Evolutionary conservation across 2,113 vertebrate genomes (phyloP), one percentile per base, ranked within the genome.

Genomic region (Caracal caracal): DNA sequence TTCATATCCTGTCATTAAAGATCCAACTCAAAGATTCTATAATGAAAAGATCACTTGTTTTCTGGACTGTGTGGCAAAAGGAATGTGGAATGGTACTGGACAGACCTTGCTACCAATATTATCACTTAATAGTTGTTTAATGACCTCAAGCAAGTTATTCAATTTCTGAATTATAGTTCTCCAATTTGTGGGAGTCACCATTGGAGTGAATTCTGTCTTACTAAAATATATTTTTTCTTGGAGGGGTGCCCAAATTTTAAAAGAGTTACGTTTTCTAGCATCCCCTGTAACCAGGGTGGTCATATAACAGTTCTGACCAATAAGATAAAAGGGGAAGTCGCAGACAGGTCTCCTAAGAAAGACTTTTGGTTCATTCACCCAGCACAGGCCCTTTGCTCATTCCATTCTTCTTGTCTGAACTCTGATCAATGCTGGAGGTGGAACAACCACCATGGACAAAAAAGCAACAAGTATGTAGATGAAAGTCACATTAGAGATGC

Each of bases 121-220:
- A n/a, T 79, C 51, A 65, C 24, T 85, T 90, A 78, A 49, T 6
- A 33, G 76, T 61, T 40, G 6, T 13, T 26, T 56, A 85, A 70
- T 11, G 68, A 84, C 22, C 70, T 70, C 17, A 70, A n/a, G 30
- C 63, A 90, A 75, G 79, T 75, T 75, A 65, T 9, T 65, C 26
- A 68, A 47, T 66, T 93, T 83, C 80, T 78, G 43, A 84, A 68
- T 79, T 84, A 90, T 59, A 68, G 66, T 37, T 84, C 17, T 94
- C 30, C 1, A 70, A 47, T 85, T 84, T 78, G 24, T 68, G 63
- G 30, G 70, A 90, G 88, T 90, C 22, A 83, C 10, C 51, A n/a
- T 30, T 76, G 75, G 70, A 40, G 43, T 70, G 17, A 94, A 95
- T 66, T 76, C 43, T 70, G 65, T 53, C 17, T 70, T 73, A 85